phyloP scores from a whole-genome alignment of 2,888 invertebrate genomes.

The Strigamia crassipes region DNA sequence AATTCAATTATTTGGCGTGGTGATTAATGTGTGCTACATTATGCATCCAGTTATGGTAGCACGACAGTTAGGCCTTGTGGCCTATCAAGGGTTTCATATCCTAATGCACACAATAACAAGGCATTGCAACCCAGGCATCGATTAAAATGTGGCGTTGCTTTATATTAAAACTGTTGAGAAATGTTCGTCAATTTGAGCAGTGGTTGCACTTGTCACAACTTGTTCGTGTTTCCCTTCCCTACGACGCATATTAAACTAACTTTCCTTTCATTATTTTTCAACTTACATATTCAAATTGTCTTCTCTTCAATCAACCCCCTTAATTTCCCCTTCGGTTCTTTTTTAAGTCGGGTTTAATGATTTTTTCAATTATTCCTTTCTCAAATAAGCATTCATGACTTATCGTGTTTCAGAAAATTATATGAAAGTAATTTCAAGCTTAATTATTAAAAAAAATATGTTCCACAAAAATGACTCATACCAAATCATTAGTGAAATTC shows the following conservation, averaged over 20 bases:
- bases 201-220: constrained; percentile 34
- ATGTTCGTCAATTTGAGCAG: constrained; percentile 29
- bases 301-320: neutral
- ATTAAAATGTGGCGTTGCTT: constrained; percentile 28
- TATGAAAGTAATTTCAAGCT: neutral
- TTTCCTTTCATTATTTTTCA: constrained; percentile 22
- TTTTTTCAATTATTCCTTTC: neutral
- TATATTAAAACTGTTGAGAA: constrained; percentile 38
- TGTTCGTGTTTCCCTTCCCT: constrained; percentile 4
- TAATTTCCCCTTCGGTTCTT: neutral
- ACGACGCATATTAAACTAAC: constrained; percentile 19
- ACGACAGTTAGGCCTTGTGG: constrained; percentile 38
- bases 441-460: neutral
- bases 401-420: neutral
- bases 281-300: constrained; percentile 31
- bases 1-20: constrained; percentile 34
- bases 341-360: neutral
- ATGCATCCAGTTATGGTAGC: constrained; percentile 12
- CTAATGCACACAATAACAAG: constrained; percentile 22
- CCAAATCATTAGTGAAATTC: neutral
- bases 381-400: neutral
- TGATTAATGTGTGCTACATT: constrained; percentile 27
- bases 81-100: constrained; percentile 26
- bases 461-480: neutral
- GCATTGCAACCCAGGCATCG: constrained; percentile 10